Conservation (phyloP, 2,113 vertebrate genomes). For the Tragelaphus strepsiceros region DNA sequence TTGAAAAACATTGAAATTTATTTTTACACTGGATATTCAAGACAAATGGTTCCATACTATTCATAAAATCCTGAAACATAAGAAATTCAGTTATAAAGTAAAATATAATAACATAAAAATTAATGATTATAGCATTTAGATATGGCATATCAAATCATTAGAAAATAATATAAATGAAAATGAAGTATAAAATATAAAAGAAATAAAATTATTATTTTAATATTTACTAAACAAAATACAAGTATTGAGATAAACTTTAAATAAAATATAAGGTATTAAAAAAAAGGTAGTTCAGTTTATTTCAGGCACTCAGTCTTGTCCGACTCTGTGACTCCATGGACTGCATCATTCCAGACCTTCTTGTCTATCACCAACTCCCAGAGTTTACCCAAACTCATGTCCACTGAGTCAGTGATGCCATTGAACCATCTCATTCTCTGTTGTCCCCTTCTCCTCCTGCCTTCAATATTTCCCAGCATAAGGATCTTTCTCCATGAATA, state of each 20-base stretch:
- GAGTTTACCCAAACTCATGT: background rate
- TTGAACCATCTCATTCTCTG: background rate
- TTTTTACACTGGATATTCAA: background rate
- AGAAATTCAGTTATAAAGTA: background rate
- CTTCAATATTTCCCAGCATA: background rate
- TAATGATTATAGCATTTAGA: background rate
- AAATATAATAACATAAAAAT: background rate
- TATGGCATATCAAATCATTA: background rate
- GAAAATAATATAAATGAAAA: background rate
- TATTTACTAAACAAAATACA: background rate
- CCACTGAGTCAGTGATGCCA: background rate
- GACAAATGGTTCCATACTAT: background rate
- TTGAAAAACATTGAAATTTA: background rate
- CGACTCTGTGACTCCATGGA: background rate
- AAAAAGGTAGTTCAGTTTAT: background rate
- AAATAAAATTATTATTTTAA: background rate
- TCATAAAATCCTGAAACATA: background rate
- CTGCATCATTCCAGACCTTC: background rate
- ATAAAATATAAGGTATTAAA: background rate
- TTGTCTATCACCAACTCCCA: background rate
- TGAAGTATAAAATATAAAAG: background rate
- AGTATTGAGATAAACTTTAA: background rate
- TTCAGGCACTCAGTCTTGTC: background rate
- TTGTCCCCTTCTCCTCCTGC: background rate
- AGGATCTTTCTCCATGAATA: background rate